Evolutionary conservation across 1,140 invertebrate species (phyloP), one percentile per base, ranked within the genome.

Genomic region (Portunus trituberculatus): DNA sequence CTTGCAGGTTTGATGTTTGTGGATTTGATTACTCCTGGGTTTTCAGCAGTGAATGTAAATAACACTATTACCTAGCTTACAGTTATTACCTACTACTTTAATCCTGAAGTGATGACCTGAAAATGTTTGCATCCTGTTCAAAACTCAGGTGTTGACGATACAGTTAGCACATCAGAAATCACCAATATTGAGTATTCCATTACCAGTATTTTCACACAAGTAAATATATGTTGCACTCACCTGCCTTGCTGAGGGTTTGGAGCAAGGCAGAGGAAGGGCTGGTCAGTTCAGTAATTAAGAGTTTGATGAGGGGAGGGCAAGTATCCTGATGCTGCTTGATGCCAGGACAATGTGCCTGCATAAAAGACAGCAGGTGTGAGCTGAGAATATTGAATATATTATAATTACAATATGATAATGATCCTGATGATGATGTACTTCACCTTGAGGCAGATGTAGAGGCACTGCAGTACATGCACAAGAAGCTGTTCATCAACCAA

Each of bases 401-500:
- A 76, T 59, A 59, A 25, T 76, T n/a, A 8, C 20, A 76, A 76
- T 12, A 59, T 59, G 52, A 59, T 59, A 59, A 59, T 59, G 52
- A 59, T 14, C 52, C 3, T 59, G 52, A 59, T 39, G 39, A 39
- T 39, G 39, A 39, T 39, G 39, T 39, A 59, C 10, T 76, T 93
- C 83, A 95, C 95, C 87, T 29, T 25, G 4, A 95, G 31, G 45
- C 52, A 59, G 28, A 86, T 32, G n/a, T 31, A 93, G 20, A 93
- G 25, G 7, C n/a, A 46, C 45, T 86, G 90, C 76, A 95, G 82
- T 84, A 95, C 76, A 84, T 95, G 95, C 28, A 76, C 84, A 20
- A 95, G 46, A 28, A 95, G 95, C 45, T 95, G 95, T 28, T 95
- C 95, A 93, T 95, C 95, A 14, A 95, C 92, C 20, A 91, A 90